A percentile compares a stretch with the other conserved stretches of the same genome.
Conservation (phyloP, 1,140 invertebrate species). For the Matsumurasca onukii region DNA sequence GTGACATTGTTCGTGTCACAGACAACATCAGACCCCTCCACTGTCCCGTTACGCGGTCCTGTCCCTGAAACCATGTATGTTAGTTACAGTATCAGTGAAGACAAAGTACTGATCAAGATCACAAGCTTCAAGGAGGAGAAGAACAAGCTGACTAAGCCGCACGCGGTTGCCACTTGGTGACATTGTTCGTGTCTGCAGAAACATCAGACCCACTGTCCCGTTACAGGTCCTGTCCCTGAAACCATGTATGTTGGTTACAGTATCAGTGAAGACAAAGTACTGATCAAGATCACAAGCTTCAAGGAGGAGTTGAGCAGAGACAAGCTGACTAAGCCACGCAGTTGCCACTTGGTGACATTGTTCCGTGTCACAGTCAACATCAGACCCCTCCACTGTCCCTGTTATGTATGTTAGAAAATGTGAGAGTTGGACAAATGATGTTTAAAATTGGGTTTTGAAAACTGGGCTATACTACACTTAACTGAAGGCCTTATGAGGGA, state of each 20-base stretch:
- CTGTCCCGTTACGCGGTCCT: constrained; percentile 61
- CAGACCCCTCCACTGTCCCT: constrained; percentile 62
- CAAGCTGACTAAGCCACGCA: constrained; percentile 50
- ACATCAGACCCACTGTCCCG: constrained; percentile 59
- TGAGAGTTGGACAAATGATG: too few relatives aligned
- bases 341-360: constrained; percentile 50
- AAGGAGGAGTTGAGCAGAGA: constrained; percentile 41
- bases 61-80: too few relatives aligned
- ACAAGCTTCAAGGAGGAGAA: constrained; percentile 50
- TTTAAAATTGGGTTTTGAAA: too few relatives aligned
- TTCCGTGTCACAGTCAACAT: constrained; percentile 46
- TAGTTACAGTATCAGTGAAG: constrained; percentile 58
- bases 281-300: constrained; percentile 51
- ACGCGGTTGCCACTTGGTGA: constrained; percentile 54
- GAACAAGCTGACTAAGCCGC: constrained; percentile 54
- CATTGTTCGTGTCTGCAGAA: constrained; percentile 51
- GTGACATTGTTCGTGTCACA: constrained; percentile 38
- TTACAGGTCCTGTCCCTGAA: constrained; percentile 51
- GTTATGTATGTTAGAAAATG: too few relatives aligned
- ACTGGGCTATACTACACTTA: too few relatives aligned
- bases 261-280: constrained; percentile 58
- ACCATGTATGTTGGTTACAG: constrained; percentile 56
- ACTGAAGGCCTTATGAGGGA: too few relatives aligned
- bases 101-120: constrained; percentile 55
- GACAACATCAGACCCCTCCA: constrained; percentile 56